phyloP scores from a whole-genome alignment of 2,797 vertebrate genomes.

The Semaprochilodus insignis region DNA sequence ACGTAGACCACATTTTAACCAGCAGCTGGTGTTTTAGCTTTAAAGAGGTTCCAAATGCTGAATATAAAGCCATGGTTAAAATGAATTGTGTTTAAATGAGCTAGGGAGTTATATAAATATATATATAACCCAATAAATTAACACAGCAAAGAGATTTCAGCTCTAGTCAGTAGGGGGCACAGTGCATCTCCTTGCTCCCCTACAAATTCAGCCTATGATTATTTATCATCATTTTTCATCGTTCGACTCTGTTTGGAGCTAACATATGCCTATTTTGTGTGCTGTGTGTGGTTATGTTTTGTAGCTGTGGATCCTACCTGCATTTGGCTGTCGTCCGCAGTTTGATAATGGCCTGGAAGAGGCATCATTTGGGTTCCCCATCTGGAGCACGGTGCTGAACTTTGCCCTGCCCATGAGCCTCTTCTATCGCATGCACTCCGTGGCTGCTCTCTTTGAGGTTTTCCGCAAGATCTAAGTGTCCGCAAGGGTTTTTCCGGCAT shows the following conservation, averaged over 20 bases:
- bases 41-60: no score
- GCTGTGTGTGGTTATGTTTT: constrained; percentile 43
- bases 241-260: neutral
- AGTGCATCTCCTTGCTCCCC: no score
- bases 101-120: no score
- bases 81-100: no score
- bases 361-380: constrained; percentile 90
- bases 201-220: no score
- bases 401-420: constrained; percentile 95
- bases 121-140: no score
- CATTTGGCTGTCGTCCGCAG: constrained; percentile 95
- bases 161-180: no score
- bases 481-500: neutral
- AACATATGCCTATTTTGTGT: neutral
- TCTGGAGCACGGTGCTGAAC: constrained; percentile 96
- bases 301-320: constrained; percentile 95
- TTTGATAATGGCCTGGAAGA: constrained; percentile 94
- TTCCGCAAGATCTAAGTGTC: constrained; percentile 77
- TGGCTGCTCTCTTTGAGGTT: constrained; percentile 94
- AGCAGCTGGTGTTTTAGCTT: no score
- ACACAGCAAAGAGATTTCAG: no score
- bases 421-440: constrained; percentile 98
- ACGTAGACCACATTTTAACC: no score
- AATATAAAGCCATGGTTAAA: no score
- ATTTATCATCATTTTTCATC: neutral